These are phyloP conservation scores for Lutraria rhynchaena DNA, from an alignment of 1,140 invertebrate genomes.

Conservation along the genomic window DNA sequence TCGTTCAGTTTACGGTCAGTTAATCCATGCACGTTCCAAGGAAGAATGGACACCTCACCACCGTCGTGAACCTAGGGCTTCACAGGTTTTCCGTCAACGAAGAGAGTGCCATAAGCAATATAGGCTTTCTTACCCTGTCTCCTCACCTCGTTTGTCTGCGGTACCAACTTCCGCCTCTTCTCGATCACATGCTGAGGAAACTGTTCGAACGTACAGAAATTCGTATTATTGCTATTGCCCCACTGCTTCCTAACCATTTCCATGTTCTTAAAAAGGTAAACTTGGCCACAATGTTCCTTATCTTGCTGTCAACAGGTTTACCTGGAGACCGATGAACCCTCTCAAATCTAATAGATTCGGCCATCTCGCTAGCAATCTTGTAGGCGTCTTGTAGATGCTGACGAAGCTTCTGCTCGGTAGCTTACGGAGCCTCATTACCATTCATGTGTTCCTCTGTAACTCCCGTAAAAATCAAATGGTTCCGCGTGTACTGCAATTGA, in stretches of 20 bases:
- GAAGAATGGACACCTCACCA: not conserved
- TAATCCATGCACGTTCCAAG: not conserved
- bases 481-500: not conserved
- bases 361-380: not conserved
- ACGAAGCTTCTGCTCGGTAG: not conserved
- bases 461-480: not conserved
- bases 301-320: not conserved
- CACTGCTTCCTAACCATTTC: not conserved
- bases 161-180: constrained; percentile 1
- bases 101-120: not conserved
- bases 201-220: not conserved
- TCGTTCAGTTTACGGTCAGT: not conserved
- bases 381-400: constrained; percentile 5
- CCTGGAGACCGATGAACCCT: not conserved
- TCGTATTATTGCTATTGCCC: not conserved
- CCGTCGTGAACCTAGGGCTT: not conserved
- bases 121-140: not conserved
- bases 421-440: not conserved
- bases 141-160: not conserved
- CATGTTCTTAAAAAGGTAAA: not conserved
- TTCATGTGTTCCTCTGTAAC: not conserved
- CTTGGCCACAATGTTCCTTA: not conserved
- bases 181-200: not conserved
- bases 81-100: not conserved
- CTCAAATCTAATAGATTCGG: not conserved